Conservation (phyloP, 2,113 vertebrate genomes). For the Deroptyus accipitrinus region DNA sequence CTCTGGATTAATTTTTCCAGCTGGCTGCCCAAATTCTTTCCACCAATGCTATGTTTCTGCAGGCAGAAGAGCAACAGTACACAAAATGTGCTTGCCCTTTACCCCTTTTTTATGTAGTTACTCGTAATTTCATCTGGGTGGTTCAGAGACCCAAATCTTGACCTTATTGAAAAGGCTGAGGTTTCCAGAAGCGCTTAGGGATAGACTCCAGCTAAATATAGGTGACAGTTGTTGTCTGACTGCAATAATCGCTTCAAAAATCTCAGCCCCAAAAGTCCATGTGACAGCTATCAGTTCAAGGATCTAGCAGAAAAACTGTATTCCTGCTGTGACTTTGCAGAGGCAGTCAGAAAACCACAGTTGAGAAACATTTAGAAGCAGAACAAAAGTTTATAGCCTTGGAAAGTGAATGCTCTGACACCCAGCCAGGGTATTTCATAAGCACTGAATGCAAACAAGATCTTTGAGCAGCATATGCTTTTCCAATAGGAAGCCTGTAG, state of each 20-base stretch:
- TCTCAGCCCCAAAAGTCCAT: neutral
- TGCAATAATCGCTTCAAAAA: neutral
- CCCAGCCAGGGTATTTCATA: neutral
- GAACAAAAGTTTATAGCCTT: neutral
- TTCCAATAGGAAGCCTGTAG: neutral
- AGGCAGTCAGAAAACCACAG: neutral
- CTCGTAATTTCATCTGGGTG: neutral
- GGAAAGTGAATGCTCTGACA: neutral
- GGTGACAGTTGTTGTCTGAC: neutral
- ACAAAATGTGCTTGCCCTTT: neutral
- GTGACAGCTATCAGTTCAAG: neutral
- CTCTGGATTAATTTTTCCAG: neutral
- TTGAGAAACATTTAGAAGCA: neutral
- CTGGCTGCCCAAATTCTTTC: neutral
- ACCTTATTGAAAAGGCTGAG: neutral
- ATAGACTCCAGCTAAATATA: neutral
- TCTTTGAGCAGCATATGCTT: neutral
- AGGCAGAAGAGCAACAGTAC: neutral
- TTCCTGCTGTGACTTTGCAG: neutral
- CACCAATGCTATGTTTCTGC: neutral
- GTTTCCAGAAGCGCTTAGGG: neutral
- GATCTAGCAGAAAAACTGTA: neutral
- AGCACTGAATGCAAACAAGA: neutral
- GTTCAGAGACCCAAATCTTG: neutral
- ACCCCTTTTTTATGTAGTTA: neutral